A percentile compares a stretch with the other conserved stretches of the same genome.
phyloP scores from a whole-genome alignment of 2,797 vertebrate genomes.

The Falco columbarius region DNA sequence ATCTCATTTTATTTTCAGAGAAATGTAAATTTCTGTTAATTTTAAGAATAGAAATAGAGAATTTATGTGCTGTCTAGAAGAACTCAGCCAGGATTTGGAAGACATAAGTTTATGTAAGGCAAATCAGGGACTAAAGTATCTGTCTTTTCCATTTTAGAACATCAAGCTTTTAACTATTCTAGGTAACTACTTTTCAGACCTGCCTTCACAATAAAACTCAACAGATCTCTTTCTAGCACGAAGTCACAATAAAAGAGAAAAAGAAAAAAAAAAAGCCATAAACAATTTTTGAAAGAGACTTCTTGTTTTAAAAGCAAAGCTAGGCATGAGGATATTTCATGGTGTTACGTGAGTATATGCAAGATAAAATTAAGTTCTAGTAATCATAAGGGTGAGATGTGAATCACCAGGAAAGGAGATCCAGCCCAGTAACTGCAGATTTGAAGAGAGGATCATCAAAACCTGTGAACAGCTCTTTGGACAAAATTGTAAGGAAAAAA shows the following conservation, averaged over 20 bases:
- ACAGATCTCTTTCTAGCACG: background rate
- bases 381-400: background rate
- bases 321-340: background rate
- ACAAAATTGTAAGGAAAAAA: background rate
- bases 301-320: background rate
- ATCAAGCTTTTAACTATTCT: background rate
- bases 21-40: background rate
- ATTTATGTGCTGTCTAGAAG: background rate
- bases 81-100: background rate
- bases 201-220: background rate
- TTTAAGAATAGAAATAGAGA: background rate
- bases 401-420: background rate
- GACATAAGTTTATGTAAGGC: background rate
- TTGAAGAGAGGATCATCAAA: background rate
- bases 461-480: background rate
- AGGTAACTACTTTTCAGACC: background rate
- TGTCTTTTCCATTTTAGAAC: background rate
- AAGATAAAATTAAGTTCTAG: background rate
- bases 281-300: background rate
- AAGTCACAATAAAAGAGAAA: background rate
- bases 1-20: background rate
- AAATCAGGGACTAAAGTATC: background rate
- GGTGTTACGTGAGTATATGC: background rate
- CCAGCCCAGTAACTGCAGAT: background rate
- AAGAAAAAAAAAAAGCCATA: background rate